Evolutionary conservation across 2,888 invertebrate species (phyloP), one percentile per base, ranked within the genome.

Genomic region (Drosophila leonis): DNA sequence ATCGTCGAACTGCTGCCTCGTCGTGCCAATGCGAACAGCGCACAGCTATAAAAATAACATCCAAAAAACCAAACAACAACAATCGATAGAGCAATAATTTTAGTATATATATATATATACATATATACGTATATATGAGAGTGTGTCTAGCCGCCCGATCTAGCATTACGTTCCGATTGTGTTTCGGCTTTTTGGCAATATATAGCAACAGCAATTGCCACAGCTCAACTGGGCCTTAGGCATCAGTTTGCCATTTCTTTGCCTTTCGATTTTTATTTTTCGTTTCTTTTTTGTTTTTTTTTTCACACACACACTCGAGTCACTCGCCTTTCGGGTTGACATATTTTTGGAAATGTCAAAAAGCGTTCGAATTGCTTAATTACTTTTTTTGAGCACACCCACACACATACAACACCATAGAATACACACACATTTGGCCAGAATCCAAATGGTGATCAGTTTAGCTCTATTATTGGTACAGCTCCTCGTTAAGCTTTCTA

Each of bases 331-430:
- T 78, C 55, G 66, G 65, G 70, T 82, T 88, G 85, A 90, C 88
- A 86, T 90, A 86, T 86, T 88, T 86, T 86, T 85, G 88, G 90
- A 86, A 82, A 80, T 90, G 90, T 86, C 88, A 90, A 90, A 86
- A 90, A 72, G 67, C 69, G 48, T 80, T 90, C 52, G 69, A 80
- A 80, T 76, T 73, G 88, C 90, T 90, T 82, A 90, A 90, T 90
- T 88, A 90, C 90, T 85, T 82, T 88, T 87, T 68, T 62, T 51
- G n/a, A n/a, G 61, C 44, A 62, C 46, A 52, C 55, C 59, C 54
- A 35, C 42, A 59, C 61, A 59, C 44, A 31, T 29, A 46, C 15
- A 6, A 31, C 49, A 8, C 7, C 7, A 29, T 18, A 15, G 15
- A 29, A 33, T 13, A 56, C 9, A 15, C 20, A 66, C 54, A 69